Base-by-base conservation (phyloP, 1,140 invertebrate genomes). In the Ceratina calcarata region DNA sequence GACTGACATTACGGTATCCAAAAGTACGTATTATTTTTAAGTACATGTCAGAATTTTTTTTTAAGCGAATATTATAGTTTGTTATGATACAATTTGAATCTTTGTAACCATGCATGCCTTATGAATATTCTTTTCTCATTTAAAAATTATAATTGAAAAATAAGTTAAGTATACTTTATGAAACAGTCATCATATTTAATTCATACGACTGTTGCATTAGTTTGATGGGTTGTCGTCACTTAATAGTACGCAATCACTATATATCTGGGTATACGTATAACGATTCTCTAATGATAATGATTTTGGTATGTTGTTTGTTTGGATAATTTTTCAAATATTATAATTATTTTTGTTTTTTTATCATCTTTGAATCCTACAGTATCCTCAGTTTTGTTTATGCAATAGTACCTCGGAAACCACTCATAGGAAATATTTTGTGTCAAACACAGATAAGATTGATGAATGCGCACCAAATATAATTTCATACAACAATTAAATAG, bases 231-330 rank as follows among this genome's bases (percentile, higher is more conserved):
- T 37, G 13, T 55, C 16, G 8, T 71, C 64, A 55, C 45, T 71
- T 62, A 62, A 78, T 70, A 53, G n/a, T 37, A 62, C 16, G 7
- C 1, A 61, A 53, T 20, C 10, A 10, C 51, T 78, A 62, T 45
- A 45, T 45, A 45, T 45, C 37, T 45, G 37, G 37, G 37, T 45
- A 8, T 45, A 45, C 7, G 4, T 32, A 32, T 32, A 32, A 32
- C 27, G 27, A 45, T 45, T 45, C 37, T 45, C 8, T 45, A 45
- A 45, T 8, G 12, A 15, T 66, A 51, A 53, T 45, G 57, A 72
- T 84, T 72, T 84, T 65, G 58, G 64, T 71, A 84, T 49, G n/a
- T 81, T 85, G 84, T 85, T 85, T 85, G 85, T 85, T 85, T 82
- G 78, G 24, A 15, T 55, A 72, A 58, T 24, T 45, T 67, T 72